Base-by-base conservation (phyloP, 2,888 invertebrate species). In the Idaea dimidiata region DNA sequence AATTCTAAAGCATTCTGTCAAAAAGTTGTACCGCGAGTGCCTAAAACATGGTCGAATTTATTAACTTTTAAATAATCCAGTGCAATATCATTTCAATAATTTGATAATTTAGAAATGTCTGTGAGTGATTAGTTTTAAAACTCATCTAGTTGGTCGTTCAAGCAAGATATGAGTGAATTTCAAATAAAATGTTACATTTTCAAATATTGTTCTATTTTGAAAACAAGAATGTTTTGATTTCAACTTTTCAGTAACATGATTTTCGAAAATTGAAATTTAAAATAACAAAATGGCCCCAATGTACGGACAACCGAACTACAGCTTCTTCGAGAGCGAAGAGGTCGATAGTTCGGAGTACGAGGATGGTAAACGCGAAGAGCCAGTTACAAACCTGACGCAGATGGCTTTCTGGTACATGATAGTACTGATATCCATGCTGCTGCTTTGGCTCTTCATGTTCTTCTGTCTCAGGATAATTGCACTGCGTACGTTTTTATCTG, bases 361-460 rank as follows among this genome's bases (percentile, higher is more conserved):
- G 8, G 71, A 78, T 6, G 63, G 70, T 6, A 74, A 73, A 16
- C 68, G 72, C 2, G 78, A 77, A 2, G 68, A 62, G 0, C 76
- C 74, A n/a, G 69, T 79, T 0, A 59, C 69, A 0, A 72, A 65
- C 6, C 59, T 87, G 16, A 76, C 76, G 0, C 73, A 87, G 24
- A 83, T 90, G 81, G 82, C 88, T 0, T 81, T 90, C 57, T 91
- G 88, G 88, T 91, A 91, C 64, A 79, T 86, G 78, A 70, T 89
- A 4, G 78, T 86, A 8, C 70, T 91, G 60, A 62, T 90, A 0
- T 74, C 67, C 4, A 82, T 91, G 83, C 72, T 91, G 59, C 62
- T 91, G 0, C 72, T 80, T 0, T 91, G 92, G 92, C 70, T 91
- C 0, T 16, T 88, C 3, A 68, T 89, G 58, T 91, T 84, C 80